Base-by-base conservation (phyloP, 2,797 vertebrate genomes). In the Margarornis squamiger region DNA sequence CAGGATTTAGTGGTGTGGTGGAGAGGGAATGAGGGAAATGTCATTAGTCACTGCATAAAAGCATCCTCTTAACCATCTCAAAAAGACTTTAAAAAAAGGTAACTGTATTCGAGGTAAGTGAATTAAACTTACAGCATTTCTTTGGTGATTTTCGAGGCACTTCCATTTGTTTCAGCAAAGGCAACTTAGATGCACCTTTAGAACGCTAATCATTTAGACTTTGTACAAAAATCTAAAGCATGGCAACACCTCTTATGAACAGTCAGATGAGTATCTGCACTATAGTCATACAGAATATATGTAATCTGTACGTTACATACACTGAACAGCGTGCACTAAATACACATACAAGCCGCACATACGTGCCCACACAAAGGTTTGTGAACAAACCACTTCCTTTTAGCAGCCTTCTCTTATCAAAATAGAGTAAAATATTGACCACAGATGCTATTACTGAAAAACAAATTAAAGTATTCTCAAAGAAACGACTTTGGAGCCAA, bases 341-440 rank as follows among this genome's bases (percentile, higher is more conserved):
- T 43, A 94, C 49, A 94, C 49, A 81, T 19, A 57, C 19, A 70
- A 51, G 32, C 63, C 10, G 32, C 88, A 80, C 88, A 78, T 6
- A 87, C 0, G 15, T 85, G 86, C 74, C 74, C 65, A 88, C 86
- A 93, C 48, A 79, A 78, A 49, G 24, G 34, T 93, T 82, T 92
- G 59, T 86, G 91, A 87, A 85, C 1, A 7, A 84, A 94, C 71
- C 86, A 54, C 88, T 90, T 95, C 92, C 96, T 97, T 98, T 98
- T 98, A 98, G 98, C 98, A 98, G 98, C 98, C 98, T 98, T 98
- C 97, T 97, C 97, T 95, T 95, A 96, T 95, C 97, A 94, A 95
- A 51, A 57, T 34, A 83, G 32, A 89, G 90, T 88, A 90, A 93
- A 93, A 95, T 67, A 38, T 86, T 54, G 80, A 96, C 81, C 91